These are phyloP conservation scores for Drosophila burlai DNA, from an alignment of 1,140 invertebrate genomes.

Conservation along the genomic window DNA sequence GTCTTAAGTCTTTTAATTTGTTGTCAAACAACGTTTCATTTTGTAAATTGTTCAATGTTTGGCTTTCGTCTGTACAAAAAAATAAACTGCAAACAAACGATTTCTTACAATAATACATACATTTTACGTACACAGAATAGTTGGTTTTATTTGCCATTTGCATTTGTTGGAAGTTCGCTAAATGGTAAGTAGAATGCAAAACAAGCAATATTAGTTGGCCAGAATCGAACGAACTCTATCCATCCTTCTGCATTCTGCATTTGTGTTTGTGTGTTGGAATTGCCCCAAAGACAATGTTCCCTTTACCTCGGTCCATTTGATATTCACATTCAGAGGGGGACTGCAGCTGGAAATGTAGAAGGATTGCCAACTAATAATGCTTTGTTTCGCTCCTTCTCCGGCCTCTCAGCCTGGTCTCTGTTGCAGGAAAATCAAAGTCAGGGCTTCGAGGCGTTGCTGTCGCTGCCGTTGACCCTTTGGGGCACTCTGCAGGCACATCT, in stretches of 20 bases:
- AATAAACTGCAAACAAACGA: slow-evolving; percentile 68
- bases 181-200: slow-evolving; percentile 71
- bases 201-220: slow-evolving; percentile 74
- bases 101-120: slow-evolving; percentile 39
- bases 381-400: slow-evolving; percentile 16
- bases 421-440: slow-evolving; percentile 60
- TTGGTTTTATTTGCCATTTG: slow-evolving; percentile 79
- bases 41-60: slow-evolving; percentile 66
- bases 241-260: slow-evolving; percentile 85
- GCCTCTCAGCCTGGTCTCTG: slow-evolving; percentile 65
- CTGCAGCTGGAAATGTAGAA: slow-evolving; percentile 61
- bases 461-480: slow-evolving; percentile 55
- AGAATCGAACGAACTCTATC: slow-evolving; percentile 75
- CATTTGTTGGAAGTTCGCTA: slow-evolving; percentile 54
- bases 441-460: slow-evolving; percentile 49
- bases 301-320: slow-evolving; percentile 17
- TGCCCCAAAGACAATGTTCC: slow-evolving; percentile 23
- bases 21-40: slow-evolving; percentile 74
- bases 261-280: slow-evolving; percentile 65
- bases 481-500: slow-evolving; percentile 43
- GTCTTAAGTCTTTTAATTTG: slow-evolving; percentile 54
- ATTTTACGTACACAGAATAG: slow-evolving; percentile 33
- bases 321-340: slow-evolving; percentile 1
- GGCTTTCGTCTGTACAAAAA: slow-evolving; percentile 47
- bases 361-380: slow-evolving; percentile 72